Conservation (phyloP, 2,113 vertebrate species). For the Carettochelys insculpta region DNA sequence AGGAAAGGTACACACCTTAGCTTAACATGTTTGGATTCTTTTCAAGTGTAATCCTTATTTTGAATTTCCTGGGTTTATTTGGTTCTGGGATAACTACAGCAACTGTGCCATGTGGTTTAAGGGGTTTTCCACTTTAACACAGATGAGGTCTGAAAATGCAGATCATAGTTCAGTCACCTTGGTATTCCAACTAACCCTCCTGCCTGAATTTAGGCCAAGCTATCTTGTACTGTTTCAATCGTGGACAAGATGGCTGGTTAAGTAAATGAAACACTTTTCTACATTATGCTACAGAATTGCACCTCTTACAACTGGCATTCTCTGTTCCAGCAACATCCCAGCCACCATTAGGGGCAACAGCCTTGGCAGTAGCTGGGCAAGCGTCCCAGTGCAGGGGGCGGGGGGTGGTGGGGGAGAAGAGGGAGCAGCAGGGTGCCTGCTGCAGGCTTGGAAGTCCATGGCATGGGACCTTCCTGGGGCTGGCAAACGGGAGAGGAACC, state of each 20-base stretch:
- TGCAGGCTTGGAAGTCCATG: no score
- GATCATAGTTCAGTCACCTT: neutral
- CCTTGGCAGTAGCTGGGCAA: no score
- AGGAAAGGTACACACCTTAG: neutral
- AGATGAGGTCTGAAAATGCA: neutral
- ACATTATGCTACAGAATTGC: no score
- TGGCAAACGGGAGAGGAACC: no score
- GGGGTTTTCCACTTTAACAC: neutral
- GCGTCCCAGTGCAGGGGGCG: no score
- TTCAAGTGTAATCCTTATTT: neutral
- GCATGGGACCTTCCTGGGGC: no score
- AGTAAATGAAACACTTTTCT: rapidly evolving
- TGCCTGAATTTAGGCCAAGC: neutral
- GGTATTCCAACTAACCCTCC: neutral
- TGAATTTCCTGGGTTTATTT: neutral
- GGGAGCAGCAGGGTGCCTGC: no score
- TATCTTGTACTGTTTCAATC: neutral
- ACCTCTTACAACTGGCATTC: no score
- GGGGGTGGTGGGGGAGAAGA: no score
- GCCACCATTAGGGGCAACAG: no score
- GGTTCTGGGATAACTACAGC: neutral
- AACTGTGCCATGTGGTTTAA: neutral
- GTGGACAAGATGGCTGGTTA: rapidly evolving
- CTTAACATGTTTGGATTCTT: neutral
- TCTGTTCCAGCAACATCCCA: no score